These are phyloP conservation scores for Onychomys arenicola DNA, from an alignment of 2,797 vertebrate species.

Conservation along the genomic window DNA sequence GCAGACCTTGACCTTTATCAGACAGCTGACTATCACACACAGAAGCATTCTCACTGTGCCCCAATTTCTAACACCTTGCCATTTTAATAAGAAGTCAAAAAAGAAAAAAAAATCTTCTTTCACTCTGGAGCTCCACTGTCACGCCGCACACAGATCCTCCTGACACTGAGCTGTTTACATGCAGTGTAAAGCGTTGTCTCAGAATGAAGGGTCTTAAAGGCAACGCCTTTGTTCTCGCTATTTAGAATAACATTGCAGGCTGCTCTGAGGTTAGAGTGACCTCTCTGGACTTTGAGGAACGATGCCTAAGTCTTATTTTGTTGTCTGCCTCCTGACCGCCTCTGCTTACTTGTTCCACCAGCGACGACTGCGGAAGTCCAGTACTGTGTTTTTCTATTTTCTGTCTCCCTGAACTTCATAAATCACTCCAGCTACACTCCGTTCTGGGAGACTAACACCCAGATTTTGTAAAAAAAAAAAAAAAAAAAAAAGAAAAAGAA, in stretches of 20 bases:
- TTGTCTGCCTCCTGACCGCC: background rate
- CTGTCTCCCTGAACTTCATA: background rate
- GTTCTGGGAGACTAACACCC: background rate
- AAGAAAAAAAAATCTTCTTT: background rate
- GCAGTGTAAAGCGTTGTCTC: background rate
- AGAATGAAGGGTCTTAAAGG: background rate
- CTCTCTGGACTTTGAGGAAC: background rate
- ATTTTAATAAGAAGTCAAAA: background rate
- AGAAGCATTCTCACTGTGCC: background rate
- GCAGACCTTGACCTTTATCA: background rate
- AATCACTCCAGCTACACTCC: background rate
- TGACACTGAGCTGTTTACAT: background rate
- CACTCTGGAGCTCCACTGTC: background rate
- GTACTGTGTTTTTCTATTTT: background rate
- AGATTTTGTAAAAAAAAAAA: background rate
- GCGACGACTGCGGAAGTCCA: background rate
- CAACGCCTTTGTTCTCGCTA: background rate
- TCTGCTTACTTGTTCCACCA: background rate
- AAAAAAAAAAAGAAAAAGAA: background rate
- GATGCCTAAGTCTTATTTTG: background rate
- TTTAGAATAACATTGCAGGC: background rate
- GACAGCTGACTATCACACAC: background rate
- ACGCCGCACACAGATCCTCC: background rate
- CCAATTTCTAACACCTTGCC: background rate
- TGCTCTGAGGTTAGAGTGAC: background rate